Base-by-base conservation (phyloP, 2,888 invertebrate species). In the Acleris emargana region DNA sequence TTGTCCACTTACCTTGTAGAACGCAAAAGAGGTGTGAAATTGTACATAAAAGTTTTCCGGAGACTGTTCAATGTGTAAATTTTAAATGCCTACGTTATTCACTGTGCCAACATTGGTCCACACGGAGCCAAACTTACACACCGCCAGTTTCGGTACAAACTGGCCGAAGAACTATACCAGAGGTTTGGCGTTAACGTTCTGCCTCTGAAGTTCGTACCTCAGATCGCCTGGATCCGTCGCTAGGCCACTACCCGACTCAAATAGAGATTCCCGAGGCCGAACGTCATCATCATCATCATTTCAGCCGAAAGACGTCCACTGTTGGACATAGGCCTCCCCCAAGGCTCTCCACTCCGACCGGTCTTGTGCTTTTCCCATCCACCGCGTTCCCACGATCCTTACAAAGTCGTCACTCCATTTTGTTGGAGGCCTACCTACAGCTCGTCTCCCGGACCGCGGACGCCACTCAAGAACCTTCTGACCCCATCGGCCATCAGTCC, bases 21-120 rank as follows among this genome's bases (percentile, higher is more conserved):
- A 20, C 43, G 63, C 13, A 67, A 67, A 45, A 42, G 51, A 5
- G 22, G 53, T 16, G 1, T 50, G 6, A 62, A 61, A 32, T 67
- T 62, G 67, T 67, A 62, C 18, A 53, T 54, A 3, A 62, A 67
- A 43, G 38, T 67, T 1, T 67, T 67, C 45, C 11, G n/a, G 1
- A 28, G 58, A 11, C 5, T 67, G n/a, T 20, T 67, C 9, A 62
- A 67, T 16, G 38, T 42, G 3, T 49, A 38, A 7, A 50, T 67
- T n/a, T 47, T 58, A 11, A 67, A 67, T 57, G 1, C 50, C 0
- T 51, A 42, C 20, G 38, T 62, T 17, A 51, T 62, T 38, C 22
- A 62, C 22, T 25, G 38, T 22, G 25, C 55, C 22, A 62, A 62
- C 49, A 28, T 52, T 47, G 42, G 25, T 18, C 49, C 20, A 6